Base-by-base conservation (phyloP, 2,113 vertebrate species). In the Aegypius monachus region DNA sequence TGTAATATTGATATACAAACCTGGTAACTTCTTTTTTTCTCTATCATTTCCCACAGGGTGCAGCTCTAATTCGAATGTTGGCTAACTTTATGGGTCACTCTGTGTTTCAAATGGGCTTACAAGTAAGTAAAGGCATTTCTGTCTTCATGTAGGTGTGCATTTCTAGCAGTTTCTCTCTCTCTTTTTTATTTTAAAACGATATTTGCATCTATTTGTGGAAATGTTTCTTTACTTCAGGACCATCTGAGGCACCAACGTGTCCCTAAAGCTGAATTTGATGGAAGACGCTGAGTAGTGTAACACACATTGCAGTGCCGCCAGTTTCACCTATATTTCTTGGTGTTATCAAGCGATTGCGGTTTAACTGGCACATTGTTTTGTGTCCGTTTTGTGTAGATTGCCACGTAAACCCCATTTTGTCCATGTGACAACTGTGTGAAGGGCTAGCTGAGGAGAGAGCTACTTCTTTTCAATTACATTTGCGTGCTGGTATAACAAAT, bases 11-110 rank as follows among this genome's bases (percentile, higher is more conserved):
- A 31, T 26, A 19, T 62, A n/a, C 55, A 78, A 56, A 90, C 56
- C 3, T 1, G 3, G 5, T 93, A 81, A 95, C 72, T 53, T 86
- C 22, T 71, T 90, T 63, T 83, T 90, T 92, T 81, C 15, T 96
- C 26, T 96, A 5, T 94, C 96, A 23, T 97, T 97, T 94, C 43
- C 77, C 66, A 53, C 88, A 99, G 99, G 99, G 99, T 86, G 99
- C 99, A 47, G 99, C 99, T 71, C 98, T 99, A 97, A 99, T 99
- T 98, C 98, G 99, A 98, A 99, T 99, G 99, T 89, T 99, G 98
- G 99, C 99, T 73, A 99, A 99, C 97, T 99, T 99, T 98, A 99
- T 99, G 99, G 99, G 99, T 91, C 99, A 99, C 96, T 97, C 98
- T 26, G 98, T 99, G 74, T 99, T 99, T 98, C 99, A 99, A 96